Conservation (phyloP, 2,113 vertebrate genomes). For the Hydrochoerus hydrochaeris region DNA sequence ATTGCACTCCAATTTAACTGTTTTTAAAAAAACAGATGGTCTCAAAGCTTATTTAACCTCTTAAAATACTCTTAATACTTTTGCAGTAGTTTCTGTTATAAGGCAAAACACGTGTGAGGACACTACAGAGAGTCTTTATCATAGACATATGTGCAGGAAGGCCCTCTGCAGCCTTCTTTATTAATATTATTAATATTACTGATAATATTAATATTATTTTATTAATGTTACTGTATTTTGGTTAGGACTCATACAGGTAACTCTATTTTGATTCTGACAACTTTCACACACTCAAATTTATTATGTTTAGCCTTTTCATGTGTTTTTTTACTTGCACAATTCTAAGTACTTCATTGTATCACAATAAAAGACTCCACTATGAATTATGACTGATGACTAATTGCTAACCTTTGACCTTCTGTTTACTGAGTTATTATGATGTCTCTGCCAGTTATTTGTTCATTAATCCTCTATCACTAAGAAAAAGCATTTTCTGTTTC, state of each 20-base stretch:
- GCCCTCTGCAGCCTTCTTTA: neutral
- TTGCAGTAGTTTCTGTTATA: neutral
- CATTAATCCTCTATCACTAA: neutral
- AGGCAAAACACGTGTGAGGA: neutral
- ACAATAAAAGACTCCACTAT: neutral
- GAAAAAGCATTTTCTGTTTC: neutral
- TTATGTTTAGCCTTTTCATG: neutral
- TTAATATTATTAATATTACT: neutral
- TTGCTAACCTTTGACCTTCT: neutral
- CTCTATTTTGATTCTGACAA: neutral
- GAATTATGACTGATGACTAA: neutral
- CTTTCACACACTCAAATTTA: neutral
- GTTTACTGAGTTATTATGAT: neutral
- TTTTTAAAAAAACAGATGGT: neutral
- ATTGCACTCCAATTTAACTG: neutral
- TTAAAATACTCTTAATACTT: neutral
- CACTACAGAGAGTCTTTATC: neutral
- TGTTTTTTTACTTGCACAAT: neutral
- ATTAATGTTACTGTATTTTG: neutral
- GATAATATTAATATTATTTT: neutral
- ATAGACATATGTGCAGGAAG: neutral
- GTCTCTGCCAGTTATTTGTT: neutral
- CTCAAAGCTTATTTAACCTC: neutral
- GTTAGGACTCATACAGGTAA: neutral
- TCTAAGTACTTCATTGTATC: neutral